Evolutionary conservation across 2,888 invertebrate species (phyloP).

Genomic region (Cerastoderma edule): DNA sequence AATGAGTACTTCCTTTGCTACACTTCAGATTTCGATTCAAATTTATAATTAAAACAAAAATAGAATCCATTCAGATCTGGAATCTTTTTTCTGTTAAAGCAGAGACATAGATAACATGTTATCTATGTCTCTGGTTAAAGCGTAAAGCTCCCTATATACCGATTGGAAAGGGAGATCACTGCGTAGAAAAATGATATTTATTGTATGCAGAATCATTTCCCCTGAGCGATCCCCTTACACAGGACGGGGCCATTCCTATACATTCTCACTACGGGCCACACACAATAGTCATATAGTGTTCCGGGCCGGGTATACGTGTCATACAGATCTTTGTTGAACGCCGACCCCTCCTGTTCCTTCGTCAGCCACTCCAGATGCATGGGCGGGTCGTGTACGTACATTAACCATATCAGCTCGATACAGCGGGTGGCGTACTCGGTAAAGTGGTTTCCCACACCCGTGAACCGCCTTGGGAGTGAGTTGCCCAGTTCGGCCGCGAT

Average conservation of each 20-base stretch:
- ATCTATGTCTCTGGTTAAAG: neutral
- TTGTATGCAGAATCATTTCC: conserved; percentile 19
- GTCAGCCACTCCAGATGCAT: conserved; percentile 60
- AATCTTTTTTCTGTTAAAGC: neutral
- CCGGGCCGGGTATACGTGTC: conserved; percentile 47
- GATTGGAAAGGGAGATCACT: neutral
- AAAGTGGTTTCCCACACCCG: conserved; percentile 56
- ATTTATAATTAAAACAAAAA: too few species aligned
- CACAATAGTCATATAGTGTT: conserved; percentile 56
- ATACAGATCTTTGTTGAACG: conserved; percentile 49
- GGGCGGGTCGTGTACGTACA: conserved; percentile 61
- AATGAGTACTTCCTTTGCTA: too few species aligned
- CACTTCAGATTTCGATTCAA: too few species aligned
- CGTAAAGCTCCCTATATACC: neutral
- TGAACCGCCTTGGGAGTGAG: conserved; percentile 51
- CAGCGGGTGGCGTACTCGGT: conserved; percentile 49
- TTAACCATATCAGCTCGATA: conserved; percentile 59
- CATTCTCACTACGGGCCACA: conserved; percentile 56
- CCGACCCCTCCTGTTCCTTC: conserved; percentile 50
- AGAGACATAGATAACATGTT: neutral
- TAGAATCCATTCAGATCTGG: neutral
- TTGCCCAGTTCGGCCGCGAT: conserved; percentile 49
- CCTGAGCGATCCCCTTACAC: conserved; percentile 56
- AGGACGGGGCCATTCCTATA: conserved; percentile 53
- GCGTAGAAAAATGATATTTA: too few species aligned